Evolutionary conservation across 37 sponge, comb jelly and placozoan genomes (phyloP).

Genomic region (Haliclona indistincta): DNA sequence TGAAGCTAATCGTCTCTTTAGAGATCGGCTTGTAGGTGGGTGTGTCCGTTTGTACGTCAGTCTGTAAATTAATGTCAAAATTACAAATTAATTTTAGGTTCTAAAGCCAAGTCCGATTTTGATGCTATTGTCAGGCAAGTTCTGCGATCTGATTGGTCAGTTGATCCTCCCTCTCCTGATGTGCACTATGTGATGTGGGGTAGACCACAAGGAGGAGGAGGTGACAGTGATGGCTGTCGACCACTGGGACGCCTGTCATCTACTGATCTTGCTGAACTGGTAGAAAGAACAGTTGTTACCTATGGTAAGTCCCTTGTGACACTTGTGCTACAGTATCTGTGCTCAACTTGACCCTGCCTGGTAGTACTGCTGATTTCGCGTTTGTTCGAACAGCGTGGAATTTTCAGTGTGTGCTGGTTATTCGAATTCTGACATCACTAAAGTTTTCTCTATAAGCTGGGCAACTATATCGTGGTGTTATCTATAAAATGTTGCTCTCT

Average conservation of each 20-base stretch:
- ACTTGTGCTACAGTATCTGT: background rate
- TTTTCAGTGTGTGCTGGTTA: too few species aligned
- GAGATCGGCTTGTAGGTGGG: constrained; percentile 79
- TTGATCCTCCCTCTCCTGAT: constrained; percentile 20
- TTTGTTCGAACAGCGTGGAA: too few species aligned
- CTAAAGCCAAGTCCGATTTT: constrained; percentile 46
- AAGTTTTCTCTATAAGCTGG: too few species aligned
- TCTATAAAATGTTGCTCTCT: background rate
- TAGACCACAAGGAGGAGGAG: background rate
- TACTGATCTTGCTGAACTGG: constrained; percentile 75
- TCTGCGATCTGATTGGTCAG: constrained; percentile 79
- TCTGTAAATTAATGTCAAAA: background rate
- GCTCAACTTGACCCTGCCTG: too few species aligned
- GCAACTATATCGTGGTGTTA: background rate
- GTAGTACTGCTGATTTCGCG: too few species aligned
- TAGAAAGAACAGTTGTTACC: constrained; percentile 58
- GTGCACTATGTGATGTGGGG: constrained; percentile 85
- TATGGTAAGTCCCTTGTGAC: constrained; percentile 45
- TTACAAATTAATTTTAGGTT: background rate
- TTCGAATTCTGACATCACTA: too few species aligned
- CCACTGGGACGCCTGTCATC: constrained; percentile 61
- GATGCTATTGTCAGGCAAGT: constrained; percentile 69
- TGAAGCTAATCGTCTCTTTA: constrained; percentile 84
- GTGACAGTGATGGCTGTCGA: constrained; percentile 31
- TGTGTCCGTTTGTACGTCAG: too few species aligned